Conservation (phyloP, 2,113 vertebrate species). For the Salvator merianae region DNA sequence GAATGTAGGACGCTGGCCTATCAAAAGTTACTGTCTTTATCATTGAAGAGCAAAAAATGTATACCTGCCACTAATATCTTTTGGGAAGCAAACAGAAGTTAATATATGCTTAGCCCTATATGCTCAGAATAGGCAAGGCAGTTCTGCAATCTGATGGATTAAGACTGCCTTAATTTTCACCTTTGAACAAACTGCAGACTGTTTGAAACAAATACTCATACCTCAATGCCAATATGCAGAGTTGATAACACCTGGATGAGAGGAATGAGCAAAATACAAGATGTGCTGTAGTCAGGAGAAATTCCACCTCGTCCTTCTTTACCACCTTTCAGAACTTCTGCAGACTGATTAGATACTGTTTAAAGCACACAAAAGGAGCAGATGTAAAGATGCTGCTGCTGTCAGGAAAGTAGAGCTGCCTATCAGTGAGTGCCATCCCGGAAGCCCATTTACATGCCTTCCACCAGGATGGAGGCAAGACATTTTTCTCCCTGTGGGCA, state of each 20-base stretch:
- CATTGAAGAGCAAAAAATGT: no score
- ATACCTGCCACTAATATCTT: no score
- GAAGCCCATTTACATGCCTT: neutral
- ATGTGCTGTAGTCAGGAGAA: neutral
- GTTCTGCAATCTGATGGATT: no score
- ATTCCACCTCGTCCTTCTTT: neutral
- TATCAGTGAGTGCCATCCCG: neutral
- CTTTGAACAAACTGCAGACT: no score
- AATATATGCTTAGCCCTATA: no score
- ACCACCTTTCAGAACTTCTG: constrained; percentile 1
- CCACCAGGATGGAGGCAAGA: neutral
- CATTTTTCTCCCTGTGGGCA: neutral
- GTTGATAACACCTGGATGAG: neutral
- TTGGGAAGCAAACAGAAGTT: no score
- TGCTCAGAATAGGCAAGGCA: neutral
- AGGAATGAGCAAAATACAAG: neutral
- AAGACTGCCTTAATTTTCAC: neutral
- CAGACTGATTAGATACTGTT: neutral
- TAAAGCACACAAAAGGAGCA: neutral
- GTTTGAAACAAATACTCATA: neutral
- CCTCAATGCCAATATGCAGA: neutral
- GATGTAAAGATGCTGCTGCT: neutral
- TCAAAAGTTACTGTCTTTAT: no score
- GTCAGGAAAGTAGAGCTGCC: neutral
- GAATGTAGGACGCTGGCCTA: no score